Evolutionary conservation across 1,140 invertebrate species (phyloP).

Genomic region (Onthophagus taurus): DNA sequence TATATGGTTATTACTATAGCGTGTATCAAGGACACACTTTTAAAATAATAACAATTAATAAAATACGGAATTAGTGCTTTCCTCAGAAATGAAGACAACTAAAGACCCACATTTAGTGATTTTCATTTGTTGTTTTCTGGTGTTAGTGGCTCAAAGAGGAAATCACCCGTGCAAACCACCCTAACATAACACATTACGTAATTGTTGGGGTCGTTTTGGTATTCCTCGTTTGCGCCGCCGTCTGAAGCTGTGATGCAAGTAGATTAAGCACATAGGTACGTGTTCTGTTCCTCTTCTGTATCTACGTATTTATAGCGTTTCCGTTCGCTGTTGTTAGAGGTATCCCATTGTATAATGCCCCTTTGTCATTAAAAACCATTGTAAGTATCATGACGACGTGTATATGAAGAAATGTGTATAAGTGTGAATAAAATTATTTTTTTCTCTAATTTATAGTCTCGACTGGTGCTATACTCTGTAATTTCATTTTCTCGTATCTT

Average conservation of each 20-base stretch:
- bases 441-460: constrained; percentile 30
- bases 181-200: neutral
- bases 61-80: no score
- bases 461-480: constrained; percentile 36
- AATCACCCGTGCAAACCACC: constrained; percentile 5
- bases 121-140: constrained; percentile 6
- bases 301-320: constrained; percentile 7
- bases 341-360: constrained; percentile 3
- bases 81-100: no score
- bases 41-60: no score
- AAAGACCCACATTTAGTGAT: no score
- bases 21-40: no score
- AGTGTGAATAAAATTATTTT: constrained; percentile 23
- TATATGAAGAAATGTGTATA: constrained; percentile 23
- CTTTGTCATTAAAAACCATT: constrained; percentile 3
- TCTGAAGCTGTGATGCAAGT: constrained; percentile 36
- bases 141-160: constrained; percentile 11
- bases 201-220: constrained; percentile 2
- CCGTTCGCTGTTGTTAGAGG: constrained; percentile 17
- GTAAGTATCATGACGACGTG: constrained; percentile 1
- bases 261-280: constrained; percentile 28
- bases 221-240: constrained; percentile 24
- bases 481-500: no score
- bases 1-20: no score
- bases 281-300: constrained; percentile 15